phyloP scores from a whole-genome alignment of 2,113 vertebrate genomes.

The Tichodroma muraria region DNA sequence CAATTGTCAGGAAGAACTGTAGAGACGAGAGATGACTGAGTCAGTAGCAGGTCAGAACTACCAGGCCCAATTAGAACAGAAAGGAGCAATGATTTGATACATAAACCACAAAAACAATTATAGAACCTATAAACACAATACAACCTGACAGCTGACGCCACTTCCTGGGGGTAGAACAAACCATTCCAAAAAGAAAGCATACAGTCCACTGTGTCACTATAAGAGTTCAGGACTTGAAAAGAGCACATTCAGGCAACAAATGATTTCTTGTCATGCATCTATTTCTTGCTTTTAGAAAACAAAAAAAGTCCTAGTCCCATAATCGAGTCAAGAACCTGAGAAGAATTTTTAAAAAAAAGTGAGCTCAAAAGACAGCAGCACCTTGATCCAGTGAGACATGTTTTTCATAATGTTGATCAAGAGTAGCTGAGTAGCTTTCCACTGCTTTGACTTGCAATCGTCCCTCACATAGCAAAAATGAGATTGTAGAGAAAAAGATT shows the following conservation, averaged over 20 bases:
- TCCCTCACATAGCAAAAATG: neutral
- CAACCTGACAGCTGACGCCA: neutral
- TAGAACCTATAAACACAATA: neutral
- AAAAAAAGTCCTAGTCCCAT: neutral
- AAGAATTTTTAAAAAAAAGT: neutral
- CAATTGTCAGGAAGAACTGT: neutral
- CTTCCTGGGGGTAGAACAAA: neutral
- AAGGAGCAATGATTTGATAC: neutral
- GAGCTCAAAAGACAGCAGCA: neutral
- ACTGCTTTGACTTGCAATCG: neutral
- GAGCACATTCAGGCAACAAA: neutral
- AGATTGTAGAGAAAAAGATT: neutral
- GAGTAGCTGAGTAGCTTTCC: neutral
- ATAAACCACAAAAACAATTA: neutral
- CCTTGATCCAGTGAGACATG: neutral
- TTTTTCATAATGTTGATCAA: neutral
- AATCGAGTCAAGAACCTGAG: neutral
- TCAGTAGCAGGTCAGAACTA: neutral
- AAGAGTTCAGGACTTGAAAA: neutral
- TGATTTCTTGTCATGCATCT: neutral
- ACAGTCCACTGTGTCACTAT: neutral
- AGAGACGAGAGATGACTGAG: neutral
- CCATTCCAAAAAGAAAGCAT: neutral
- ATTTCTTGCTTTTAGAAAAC: neutral
- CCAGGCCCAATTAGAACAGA: neutral